These are phyloP conservation scores for Poeciliopsis gracilis DNA, from an alignment of 2,797 vertebrate species.

Conservation along the genomic window DNA sequence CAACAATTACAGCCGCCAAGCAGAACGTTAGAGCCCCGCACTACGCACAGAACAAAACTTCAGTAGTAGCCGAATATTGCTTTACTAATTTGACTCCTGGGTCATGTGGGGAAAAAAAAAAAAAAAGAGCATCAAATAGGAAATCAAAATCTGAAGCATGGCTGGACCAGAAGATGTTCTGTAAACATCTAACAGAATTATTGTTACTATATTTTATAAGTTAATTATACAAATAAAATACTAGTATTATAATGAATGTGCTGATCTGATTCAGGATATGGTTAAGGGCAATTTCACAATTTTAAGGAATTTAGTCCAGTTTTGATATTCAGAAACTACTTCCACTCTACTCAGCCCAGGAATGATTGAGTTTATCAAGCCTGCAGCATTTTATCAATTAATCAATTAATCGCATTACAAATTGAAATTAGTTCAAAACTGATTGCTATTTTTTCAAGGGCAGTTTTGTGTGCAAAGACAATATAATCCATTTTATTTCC, in stretches of 20 bases:
- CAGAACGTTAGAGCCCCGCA: not conserved
- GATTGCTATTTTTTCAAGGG: too few species aligned
- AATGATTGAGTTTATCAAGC: not conserved
- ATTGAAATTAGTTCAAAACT: too few species aligned
- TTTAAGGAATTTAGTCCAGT: not conserved
- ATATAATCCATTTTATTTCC: too few species aligned
- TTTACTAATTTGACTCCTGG: not conserved
- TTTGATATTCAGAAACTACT: not conserved
- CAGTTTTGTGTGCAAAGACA: too few species aligned
- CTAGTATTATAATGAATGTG: not conserved
- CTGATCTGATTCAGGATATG: not conserved
- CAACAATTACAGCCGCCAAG: conserved; percentile 58
- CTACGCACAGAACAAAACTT: not conserved
- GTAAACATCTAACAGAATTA: too few species aligned
- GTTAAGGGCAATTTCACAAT: not conserved
- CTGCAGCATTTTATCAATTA: too few species aligned
- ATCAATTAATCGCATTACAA: too few species aligned
- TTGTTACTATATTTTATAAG: not conserved
- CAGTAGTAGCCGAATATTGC: not conserved
- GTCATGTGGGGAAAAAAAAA: not conserved
- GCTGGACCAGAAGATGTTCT: not conserved
- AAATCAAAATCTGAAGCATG: not conserved
- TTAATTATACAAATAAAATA: not conserved
- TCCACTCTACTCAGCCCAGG: not conserved
- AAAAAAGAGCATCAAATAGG: not conserved